Conservation (phyloP, 2,888 invertebrate species). For the Conomelus anceps region DNA sequence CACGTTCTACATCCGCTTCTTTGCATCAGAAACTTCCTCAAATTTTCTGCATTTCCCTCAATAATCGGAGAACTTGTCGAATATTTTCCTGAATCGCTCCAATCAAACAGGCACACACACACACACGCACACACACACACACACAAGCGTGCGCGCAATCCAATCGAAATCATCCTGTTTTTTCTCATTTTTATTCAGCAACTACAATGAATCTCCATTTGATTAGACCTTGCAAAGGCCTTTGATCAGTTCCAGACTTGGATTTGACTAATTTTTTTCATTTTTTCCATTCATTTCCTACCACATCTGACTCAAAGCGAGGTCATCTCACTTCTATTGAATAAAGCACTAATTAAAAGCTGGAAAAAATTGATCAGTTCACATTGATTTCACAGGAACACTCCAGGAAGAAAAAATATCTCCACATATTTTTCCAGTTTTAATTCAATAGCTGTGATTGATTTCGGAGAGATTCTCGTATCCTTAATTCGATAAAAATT, state of each 20-base stretch:
- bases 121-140: no score
- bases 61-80: not conserved
- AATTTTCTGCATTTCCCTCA: not conserved
- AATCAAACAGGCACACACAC: no score
- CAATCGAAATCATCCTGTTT: not conserved
- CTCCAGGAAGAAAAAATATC: not conserved
- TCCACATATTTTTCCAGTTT: not conserved
- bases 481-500: not conserved
- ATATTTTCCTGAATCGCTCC: not conserved
- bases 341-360: not conserved
- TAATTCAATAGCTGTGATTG: not conserved
- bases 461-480: not conserved
- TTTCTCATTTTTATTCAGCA: not conserved
- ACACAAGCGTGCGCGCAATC: no score
- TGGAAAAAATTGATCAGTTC: not conserved
- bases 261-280: not conserved
- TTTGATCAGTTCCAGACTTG: not conserved
- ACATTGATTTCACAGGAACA: not conserved
- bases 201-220: not conserved
- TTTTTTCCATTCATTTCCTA: not conserved
- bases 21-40: no score
- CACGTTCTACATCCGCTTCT: no score
- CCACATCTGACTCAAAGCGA: not conserved
- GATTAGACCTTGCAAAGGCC: not conserved
- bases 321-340: not conserved